Evolutionary conservation across 2,888 invertebrate species (phyloP), one percentile per base, ranked within the genome.

Genomic region (Hedya salicella): DNA sequence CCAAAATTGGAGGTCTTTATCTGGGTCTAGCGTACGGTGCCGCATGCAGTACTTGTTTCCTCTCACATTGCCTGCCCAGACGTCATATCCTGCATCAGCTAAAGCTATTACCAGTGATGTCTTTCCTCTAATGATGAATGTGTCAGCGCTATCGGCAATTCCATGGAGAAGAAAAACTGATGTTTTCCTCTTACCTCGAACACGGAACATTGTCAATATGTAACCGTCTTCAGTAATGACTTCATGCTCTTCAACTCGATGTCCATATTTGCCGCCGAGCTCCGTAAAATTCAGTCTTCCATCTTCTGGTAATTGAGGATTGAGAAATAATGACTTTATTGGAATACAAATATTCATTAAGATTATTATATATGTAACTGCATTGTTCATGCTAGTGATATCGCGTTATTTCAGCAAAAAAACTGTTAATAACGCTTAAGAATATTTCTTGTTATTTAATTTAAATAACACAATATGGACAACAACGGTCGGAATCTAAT

Each of bases 171-270:
- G 32, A 0, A 82, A 46, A 0, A 83, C 67, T 0, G 79, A 76
- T 3, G 60, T 65, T 1, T 63, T 69, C 16, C 21, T 69, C n/a
- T 72, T 48, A 0, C 79, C 81, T 2, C 69, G 73, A 1, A 85
- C 67, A 11, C 74, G 71, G 44, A 73, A 80, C 0, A 81, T 14
- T 2, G 71, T 73, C 9, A 82, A 66, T 3, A 77, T 74, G 62
- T 83, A 83, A 2, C 79, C 80, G 49, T 84, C 84, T 42, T 79
- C 73, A 2, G 82, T 83, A 8, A 50, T 67, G 2, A 80, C 74
- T 1, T 73, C 59, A 56, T 81, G 71, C 5, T 71, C 70, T 11
- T 69, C 67, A 0, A 74, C 69, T 0, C n/a, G 9, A 21, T 75
- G 62, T 1, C 76, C 77, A 60, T 74, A 72, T 59, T 73, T 72